Conservation (phyloP, 2,888 invertebrate species). For the Toxonevra muliebris region DNA sequence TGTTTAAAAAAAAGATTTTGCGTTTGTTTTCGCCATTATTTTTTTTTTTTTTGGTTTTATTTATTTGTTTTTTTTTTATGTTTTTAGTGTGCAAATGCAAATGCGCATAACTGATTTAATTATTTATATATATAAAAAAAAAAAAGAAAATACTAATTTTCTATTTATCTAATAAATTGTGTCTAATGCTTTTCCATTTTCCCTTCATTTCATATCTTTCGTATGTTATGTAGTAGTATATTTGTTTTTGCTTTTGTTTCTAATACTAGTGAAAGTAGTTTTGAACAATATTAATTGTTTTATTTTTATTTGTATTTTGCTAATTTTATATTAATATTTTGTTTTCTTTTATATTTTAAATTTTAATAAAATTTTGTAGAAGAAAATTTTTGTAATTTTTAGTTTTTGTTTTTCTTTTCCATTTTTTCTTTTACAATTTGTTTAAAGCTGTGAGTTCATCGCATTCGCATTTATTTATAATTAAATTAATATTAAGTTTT, state of each 20-base stretch:
- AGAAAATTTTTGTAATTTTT: conserved; percentile 56
- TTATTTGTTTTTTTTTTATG: conserved; percentile 35
- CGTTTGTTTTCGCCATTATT: conserved; percentile 9
- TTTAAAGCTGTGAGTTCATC: conserved; percentile 60
- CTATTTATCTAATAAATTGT: conserved; percentile 38
- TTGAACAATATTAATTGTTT: conserved; percentile 45
- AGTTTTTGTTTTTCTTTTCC: conserved; percentile 21
- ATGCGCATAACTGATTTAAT: conserved; percentile 26
- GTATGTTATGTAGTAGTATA: too few relatives aligned
- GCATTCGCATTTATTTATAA: conserved; percentile 43
- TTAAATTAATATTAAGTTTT: conserved; percentile 29
- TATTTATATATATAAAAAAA: conserved; percentile 27
- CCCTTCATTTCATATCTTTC: too few relatives aligned
- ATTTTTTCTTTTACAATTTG: conserved; percentile 49
- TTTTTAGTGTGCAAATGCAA: conserved; percentile 35
- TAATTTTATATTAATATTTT: conserved; percentile 14
- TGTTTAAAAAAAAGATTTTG: conserved; percentile 26
- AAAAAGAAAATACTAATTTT: neutral
- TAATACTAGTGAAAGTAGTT: conserved; percentile 53
- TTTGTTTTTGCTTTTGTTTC: conserved; percentile 48
- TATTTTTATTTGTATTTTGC: conserved; percentile 29
- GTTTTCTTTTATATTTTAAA: conserved; percentile 19
- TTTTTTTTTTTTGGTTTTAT: conserved; percentile 27
- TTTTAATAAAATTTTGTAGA: conserved; percentile 48
- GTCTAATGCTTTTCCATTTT: conserved; percentile 46